phyloP scores from a whole-genome alignment of 2,797 vertebrate genomes.

The Malacoctenus gilli region DNA sequence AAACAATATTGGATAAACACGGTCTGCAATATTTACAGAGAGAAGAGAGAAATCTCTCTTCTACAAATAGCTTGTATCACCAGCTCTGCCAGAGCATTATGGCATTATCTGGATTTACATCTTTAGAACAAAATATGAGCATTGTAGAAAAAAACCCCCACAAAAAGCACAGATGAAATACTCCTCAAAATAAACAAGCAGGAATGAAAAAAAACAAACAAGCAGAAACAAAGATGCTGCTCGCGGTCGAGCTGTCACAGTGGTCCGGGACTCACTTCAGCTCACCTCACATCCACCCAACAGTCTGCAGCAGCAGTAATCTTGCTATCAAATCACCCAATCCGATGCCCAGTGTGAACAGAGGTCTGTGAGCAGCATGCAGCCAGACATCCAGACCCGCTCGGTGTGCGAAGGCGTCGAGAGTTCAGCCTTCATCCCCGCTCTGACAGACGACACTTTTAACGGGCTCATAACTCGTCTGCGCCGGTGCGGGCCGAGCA shows the following conservation, averaged over 20 bases:
- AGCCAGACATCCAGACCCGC: slow-evolving; percentile 11
- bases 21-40: no score
- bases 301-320: slow-evolving; percentile 1
- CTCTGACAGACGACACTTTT: slow-evolving; percentile 50
- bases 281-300: background rate
- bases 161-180: no score
- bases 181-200: background rate
- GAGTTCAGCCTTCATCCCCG: slow-evolving; percentile 21
- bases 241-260: background rate
- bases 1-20: no score
- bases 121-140: no score
- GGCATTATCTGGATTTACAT: no score
- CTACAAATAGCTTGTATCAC: no score
- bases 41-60: no score
- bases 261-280: background rate
- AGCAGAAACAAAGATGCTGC: background rate
- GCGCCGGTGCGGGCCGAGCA: slow-evolving; percentile 24
- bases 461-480: slow-evolving; percentile 34
- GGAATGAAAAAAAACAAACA: background rate
- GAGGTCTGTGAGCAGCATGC: slow-evolving; percentile 11
- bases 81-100: no score
- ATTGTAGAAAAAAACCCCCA: no score
- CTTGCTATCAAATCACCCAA: slow-evolving; percentile 9
- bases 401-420: slow-evolving; percentile 8
- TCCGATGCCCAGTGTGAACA: slow-evolving; percentile 11